These are phyloP conservation scores for Malacoraja senta DNA, from an alignment of 2,797 vertebrate genomes.

Conservation along the genomic window DNA sequence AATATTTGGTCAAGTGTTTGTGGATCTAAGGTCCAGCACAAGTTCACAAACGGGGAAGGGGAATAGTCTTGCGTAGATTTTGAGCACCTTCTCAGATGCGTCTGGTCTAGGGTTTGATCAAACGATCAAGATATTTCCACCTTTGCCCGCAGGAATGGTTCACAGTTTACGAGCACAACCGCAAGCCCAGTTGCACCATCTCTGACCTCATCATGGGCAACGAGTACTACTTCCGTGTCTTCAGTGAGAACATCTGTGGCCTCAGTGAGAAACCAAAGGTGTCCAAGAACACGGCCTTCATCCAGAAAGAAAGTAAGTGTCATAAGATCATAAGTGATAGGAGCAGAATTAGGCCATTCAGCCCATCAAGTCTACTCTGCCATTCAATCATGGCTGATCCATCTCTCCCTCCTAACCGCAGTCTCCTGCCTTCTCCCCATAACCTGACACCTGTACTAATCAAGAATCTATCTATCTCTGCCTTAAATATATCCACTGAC, in stretches of 20 bases:
- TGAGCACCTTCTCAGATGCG: background rate
- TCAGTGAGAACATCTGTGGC: constrained; percentile 78
- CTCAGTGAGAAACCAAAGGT: constrained; percentile 64
- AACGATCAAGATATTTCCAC: background rate
- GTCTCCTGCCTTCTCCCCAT: too few relatives aligned
- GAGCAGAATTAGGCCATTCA: too few relatives aligned
- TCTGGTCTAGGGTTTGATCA: background rate
- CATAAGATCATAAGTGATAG: too few relatives aligned
- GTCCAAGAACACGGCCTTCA: constrained; percentile 75
- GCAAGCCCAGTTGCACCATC: constrained; percentile 70
- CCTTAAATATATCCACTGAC: too few relatives aligned
- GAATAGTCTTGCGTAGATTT: too few relatives aligned
- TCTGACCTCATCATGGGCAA: constrained; percentile 86
- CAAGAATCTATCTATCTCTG: too few relatives aligned
- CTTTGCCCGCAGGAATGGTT: constrained; percentile 74
- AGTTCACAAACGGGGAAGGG: background rate
- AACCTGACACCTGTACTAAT: too few relatives aligned
- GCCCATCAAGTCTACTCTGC: too few relatives aligned
- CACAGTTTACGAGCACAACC: constrained; percentile 76
- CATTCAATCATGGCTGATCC: too few relatives aligned
- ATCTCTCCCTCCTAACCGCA: too few relatives aligned
- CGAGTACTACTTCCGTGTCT: constrained; percentile 75
- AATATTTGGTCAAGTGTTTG: background rate
- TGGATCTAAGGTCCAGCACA: background rate
- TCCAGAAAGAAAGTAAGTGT: constrained; percentile 69